phyloP scores from a whole-genome alignment of 2,113 vertebrate genomes.

The Nerophis lumbriciformis region DNA sequence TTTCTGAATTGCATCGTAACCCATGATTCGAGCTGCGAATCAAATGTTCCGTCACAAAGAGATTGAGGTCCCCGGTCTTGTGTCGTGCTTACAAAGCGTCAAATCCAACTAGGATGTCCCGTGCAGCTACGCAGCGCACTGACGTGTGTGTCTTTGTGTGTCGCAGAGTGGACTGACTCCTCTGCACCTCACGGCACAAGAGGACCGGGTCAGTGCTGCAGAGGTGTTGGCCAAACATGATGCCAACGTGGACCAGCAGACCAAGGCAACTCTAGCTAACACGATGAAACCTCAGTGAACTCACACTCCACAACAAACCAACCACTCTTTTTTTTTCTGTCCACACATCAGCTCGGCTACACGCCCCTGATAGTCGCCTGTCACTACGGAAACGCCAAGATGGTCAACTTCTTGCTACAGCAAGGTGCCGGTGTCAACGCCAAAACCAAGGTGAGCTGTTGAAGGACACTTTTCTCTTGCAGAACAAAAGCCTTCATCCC shows the following conservation, averaged over 20 bases:
- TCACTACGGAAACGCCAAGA: conserved; percentile 97
- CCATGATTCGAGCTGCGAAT: no score
- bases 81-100: no score
- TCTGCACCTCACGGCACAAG: conserved; percentile 90
- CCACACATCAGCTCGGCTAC: conserved; percentile 82
- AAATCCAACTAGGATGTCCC: no score
- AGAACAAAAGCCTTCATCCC: not conserved
- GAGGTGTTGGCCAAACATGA: conserved; percentile 84
- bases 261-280: conserved; percentile 77
- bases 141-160: conserved; percentile 12
- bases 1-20: no score
- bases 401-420: conserved; percentile 94
- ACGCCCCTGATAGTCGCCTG: conserved; percentile 94
- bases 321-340: not conserved
- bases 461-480: not conserved
- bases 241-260: conserved; percentile 87
- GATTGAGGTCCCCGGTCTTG: no score
- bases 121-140: no score
- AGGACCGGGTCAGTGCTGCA: conserved; percentile 87
- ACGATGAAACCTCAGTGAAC: not conserved
- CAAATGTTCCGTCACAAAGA: no score
- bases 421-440: conserved; percentile 86
- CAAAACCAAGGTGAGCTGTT: conserved; percentile 85
- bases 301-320: not conserved
- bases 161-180: conserved; percentile 86